phyloP scores from a whole-genome alignment of 1,140 invertebrate species.

The Papilio polytes region DNA sequence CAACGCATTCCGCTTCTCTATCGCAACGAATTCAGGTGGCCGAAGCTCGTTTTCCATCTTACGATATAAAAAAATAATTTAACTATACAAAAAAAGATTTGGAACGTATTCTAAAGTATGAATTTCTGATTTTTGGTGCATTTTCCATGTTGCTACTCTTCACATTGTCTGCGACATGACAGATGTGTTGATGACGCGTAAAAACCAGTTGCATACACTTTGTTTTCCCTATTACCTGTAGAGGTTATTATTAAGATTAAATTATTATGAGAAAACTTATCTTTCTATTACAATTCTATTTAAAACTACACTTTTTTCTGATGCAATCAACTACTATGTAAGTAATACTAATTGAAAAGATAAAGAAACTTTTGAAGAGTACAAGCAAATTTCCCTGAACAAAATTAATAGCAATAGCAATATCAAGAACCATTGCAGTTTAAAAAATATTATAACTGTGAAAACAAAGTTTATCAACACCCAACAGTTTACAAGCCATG shows the following conservation, averaged over 20 bases:
- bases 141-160: background rate
- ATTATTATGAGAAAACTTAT: background rate
- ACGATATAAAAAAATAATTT: background rate
- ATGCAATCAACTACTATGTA: background rate
- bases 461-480: background rate
- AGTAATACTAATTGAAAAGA: background rate
- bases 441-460: background rate
- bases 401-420: background rate
- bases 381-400: background rate
- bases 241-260: background rate
- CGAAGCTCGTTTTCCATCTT: too few relatives aligned
- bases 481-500: background rate
- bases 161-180: background rate
- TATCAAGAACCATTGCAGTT: background rate
- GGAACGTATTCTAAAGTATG: background rate
- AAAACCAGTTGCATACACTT: conserved; percentile 5
- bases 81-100: background rate
- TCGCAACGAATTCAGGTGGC: too few relatives aligned
- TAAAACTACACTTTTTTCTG: background rate
- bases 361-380: background rate
- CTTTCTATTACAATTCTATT: too few relatives aligned
- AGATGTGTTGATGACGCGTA: background rate
- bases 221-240: background rate
- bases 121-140: background rate
- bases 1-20: too few relatives aligned